Evolutionary conservation across 2,113 vertebrate species (phyloP).

Genomic region (Anser cygnoides): DNA sequence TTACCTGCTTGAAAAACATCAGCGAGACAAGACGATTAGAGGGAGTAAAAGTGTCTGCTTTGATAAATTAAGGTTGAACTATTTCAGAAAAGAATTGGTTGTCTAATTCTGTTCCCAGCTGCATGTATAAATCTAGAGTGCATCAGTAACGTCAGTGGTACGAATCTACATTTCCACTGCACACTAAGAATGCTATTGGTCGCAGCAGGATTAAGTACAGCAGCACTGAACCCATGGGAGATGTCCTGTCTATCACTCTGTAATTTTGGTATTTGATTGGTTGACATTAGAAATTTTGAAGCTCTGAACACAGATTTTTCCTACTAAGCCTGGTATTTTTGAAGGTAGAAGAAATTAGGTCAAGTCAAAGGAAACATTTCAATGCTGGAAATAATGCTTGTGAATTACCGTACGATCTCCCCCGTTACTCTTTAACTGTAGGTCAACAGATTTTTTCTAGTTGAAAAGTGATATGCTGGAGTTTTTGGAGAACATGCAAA

Average conservation of each 20-base stretch:
- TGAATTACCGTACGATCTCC: background rate
- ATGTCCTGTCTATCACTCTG: background rate
- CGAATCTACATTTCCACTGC: background rate
- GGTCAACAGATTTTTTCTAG: background rate
- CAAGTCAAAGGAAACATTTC: background rate
- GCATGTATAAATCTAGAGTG: background rate
- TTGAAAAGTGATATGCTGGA: background rate
- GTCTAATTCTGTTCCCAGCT: background rate
- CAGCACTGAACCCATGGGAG: background rate
- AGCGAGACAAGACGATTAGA: background rate
- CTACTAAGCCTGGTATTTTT: background rate
- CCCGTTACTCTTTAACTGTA: background rate
- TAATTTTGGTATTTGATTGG: background rate
- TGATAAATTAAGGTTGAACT: conserved; percentile 25
- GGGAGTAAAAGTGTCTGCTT: background rate
- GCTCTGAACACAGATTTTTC: background rate
- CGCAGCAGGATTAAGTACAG: background rate
- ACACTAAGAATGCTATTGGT: background rate
- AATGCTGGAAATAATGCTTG: background rate
- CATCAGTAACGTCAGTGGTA: background rate
- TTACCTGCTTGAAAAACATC: conserved; percentile 14
- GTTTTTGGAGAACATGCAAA: background rate
- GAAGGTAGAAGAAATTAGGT: background rate
- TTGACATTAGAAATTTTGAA: background rate
- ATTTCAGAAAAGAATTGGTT: background rate